Conservation (phyloP, 2,113 vertebrate genomes). For the Salvator merianae region DNA sequence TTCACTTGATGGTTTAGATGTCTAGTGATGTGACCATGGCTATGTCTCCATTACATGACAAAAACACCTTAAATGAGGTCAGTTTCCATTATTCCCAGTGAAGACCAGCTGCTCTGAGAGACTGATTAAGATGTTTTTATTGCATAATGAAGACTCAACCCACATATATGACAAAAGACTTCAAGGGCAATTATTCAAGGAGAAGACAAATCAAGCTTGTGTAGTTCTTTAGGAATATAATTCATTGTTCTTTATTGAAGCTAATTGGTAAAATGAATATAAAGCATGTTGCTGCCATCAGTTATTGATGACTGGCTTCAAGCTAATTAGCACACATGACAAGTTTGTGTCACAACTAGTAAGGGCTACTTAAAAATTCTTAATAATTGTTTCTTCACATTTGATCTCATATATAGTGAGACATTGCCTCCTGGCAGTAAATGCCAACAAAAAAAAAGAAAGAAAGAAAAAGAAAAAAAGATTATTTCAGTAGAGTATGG, state of each 20-base stretch:
- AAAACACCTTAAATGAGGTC: no score
- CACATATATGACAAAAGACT: background rate
- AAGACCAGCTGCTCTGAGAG: no score
- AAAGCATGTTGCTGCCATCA: background rate
- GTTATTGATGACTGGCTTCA: background rate
- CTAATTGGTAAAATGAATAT: background rate
- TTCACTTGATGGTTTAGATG: background rate
- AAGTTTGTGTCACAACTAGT: constrained; percentile 9
- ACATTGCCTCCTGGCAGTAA: background rate
- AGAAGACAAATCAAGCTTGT: no score
- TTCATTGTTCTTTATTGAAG: background rate
- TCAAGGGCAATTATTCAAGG: background rate
- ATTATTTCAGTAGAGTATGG: background rate
- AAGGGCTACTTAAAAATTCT: constrained; percentile 27
- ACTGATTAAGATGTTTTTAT: no score
- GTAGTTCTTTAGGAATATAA: background rate
- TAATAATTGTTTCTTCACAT: constrained; percentile 40
- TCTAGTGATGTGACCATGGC: no score
- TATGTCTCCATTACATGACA: no score
- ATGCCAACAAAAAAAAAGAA: no score
- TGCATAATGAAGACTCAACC: background rate
- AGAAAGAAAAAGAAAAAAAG: no score
- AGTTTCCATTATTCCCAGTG: no score
- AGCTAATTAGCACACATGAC: background rate
- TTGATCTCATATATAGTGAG: background rate